Percentiles rank a stretch among this genome's conserved stretches.
Evolutionary conservation across 2,797 vertebrate species (phyloP).

Genomic region (Streptopelia turtur): DNA sequence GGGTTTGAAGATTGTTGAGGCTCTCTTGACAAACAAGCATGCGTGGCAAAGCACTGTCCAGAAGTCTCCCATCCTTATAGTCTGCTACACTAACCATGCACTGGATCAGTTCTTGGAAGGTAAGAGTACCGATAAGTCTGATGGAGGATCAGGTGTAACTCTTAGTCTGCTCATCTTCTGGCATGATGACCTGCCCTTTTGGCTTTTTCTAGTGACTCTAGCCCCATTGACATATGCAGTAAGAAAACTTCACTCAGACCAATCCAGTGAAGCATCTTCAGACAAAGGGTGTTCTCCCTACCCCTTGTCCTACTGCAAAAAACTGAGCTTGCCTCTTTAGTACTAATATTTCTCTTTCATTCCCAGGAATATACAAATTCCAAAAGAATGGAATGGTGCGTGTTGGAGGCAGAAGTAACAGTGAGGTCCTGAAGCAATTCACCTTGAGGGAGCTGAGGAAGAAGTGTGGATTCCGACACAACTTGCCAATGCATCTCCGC

Average conservation of each 20-base stretch:
- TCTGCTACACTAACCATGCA: slow-evolving; percentile 97
- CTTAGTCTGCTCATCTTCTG: background rate
- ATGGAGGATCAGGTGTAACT: background rate
- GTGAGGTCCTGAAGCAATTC: slow-evolving; percentile 85
- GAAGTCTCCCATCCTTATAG: slow-evolving; percentile 86
- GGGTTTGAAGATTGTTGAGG: slow-evolving; percentile 91
- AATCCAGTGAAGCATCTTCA: background rate
- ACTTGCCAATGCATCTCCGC: slow-evolving; percentile 75
- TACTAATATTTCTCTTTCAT: background rate
- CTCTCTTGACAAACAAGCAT: slow-evolving; percentile 82
- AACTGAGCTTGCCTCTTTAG: background rate
- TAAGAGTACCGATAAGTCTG: slow-evolving; percentile 60
- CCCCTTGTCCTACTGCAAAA: background rate
- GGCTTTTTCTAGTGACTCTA: background rate
- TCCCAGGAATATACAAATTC: slow-evolving; percentile 86
- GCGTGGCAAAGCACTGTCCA: slow-evolving; percentile 69
- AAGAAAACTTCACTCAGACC: background rate
- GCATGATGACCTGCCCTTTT: background rate
- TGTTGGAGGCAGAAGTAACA: slow-evolving; percentile 92
- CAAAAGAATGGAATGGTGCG: slow-evolving; percentile 84
- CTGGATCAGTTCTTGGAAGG: slow-evolving; percentile 99
- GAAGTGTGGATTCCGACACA: slow-evolving; percentile 31
- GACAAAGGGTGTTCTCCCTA: background rate
- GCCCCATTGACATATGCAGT: background rate
- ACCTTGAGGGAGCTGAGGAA: slow-evolving; percentile 84